Percentiles rank a stretch among this genome's conserved stretches.
Conservation (phyloP, 2,797 vertebrate species). For the Epinephelus awoara region DNA sequence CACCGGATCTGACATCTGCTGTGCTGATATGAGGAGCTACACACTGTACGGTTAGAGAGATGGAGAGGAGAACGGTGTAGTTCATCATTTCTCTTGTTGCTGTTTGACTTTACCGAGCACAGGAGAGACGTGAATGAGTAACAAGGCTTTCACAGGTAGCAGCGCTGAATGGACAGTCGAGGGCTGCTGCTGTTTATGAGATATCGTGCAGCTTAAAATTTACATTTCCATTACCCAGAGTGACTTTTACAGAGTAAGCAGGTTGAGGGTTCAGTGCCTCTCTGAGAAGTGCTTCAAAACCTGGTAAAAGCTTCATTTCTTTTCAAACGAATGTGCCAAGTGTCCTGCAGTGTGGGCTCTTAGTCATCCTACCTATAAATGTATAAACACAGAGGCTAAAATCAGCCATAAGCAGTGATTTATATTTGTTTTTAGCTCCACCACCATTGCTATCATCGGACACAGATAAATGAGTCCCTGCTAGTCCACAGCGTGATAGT, state of each 20-base stretch:
- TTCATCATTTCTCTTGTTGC: not conserved
- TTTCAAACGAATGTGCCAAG: not conserved
- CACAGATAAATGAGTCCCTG: not conserved
- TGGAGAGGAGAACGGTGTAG: not conserved
- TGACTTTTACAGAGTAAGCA: not conserved
- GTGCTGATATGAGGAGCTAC: constrained; percentile 16
- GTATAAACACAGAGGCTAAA: not conserved
- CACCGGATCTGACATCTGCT: constrained; percentile 31
- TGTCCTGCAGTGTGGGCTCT: not conserved
- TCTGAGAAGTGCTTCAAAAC: not conserved
- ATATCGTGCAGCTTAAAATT: not conserved
- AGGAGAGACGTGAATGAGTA: not conserved
- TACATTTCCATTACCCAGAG: not conserved
- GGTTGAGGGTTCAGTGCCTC: not conserved
- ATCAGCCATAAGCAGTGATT: not conserved
- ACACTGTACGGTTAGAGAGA: not conserved
- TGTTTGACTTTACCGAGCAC: constrained; percentile 17
- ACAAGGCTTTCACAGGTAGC: not conserved
- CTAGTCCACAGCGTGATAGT: not conserved
- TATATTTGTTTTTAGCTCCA: not conserved
- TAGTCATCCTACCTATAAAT: not conserved
- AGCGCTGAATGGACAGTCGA: not conserved
- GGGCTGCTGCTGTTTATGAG: not conserved
- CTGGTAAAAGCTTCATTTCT: not conserved
- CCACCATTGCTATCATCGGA: not conserved